Conservation (phyloP, 2,888 invertebrate species). For the Drosophila flavopinicola region DNA sequence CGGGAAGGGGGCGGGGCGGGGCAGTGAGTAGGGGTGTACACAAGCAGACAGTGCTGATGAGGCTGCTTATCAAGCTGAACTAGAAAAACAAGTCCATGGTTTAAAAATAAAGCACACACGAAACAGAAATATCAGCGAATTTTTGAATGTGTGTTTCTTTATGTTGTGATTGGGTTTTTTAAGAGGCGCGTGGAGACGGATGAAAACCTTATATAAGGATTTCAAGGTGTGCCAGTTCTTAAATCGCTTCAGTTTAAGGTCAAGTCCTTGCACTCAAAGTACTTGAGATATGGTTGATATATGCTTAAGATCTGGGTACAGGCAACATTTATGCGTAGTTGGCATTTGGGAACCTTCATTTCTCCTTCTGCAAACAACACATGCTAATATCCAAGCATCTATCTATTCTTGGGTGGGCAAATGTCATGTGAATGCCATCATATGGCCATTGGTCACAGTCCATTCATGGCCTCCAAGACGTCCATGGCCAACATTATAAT, state of each 20-base stretch:
- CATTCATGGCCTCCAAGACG: slow-evolving; percentile 59
- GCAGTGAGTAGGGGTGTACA: slow-evolving; percentile 19
- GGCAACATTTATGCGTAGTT: background rate
- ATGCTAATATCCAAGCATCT: slow-evolving; percentile 48
- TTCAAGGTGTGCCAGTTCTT: slow-evolving; percentile 7
- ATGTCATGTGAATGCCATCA: slow-evolving; percentile 59
- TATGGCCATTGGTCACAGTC: slow-evolving; percentile 23
- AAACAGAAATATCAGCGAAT: slow-evolving; percentile 39
- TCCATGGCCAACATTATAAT: slow-evolving; percentile 48
- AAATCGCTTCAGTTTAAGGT: background rate
- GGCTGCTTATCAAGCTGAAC: slow-evolving; percentile 72
- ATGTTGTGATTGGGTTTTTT: slow-evolving; percentile 25
- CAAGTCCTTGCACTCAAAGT: background rate
- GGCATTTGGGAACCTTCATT: slow-evolving; percentile 61
- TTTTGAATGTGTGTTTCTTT: slow-evolving; percentile 13
- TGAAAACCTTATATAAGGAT: slow-evolving; percentile 15
- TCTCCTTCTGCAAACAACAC: slow-evolving; percentile 61
- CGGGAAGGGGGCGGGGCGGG: background rate
- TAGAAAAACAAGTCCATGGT: slow-evolving; percentile 74
- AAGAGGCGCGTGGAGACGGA: slow-evolving; percentile 36
- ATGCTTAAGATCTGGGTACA: background rate
- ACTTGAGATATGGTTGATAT: background rate
- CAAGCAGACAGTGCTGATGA: slow-evolving; percentile 41
- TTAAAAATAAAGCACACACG: slow-evolving; percentile 64
- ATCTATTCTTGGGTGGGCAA: slow-evolving; percentile 51